Evolutionary conservation across 2,888 invertebrate genomes (phyloP).

Genomic region (Dryocosmus kuriphilus): DNA sequence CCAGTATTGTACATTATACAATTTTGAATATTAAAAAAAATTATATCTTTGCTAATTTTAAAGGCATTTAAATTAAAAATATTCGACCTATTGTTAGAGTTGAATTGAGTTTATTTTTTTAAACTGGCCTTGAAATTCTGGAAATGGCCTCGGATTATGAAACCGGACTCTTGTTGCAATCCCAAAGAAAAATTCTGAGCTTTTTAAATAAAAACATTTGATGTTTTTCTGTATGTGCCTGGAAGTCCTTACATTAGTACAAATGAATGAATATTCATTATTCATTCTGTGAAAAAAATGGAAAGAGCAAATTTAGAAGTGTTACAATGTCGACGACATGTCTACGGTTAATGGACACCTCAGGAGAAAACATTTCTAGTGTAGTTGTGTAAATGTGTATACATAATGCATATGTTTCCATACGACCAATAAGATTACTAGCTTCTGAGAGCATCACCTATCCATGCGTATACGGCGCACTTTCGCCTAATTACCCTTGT

Average conservation of each 20-base stretch:
- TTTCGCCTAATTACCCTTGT: conserved; percentile 57
- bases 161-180: too few species aligned
- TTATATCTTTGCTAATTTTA: too few species aligned
- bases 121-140: too few species aligned
- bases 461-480: conserved; percentile 56
- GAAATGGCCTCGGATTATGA: too few species aligned
- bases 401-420: conserved; percentile 17
- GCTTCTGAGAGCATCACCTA: conserved; percentile 48
- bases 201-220: too few species aligned
- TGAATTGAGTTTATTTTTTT: too few species aligned
- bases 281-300: background rate
- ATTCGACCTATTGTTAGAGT: too few species aligned
- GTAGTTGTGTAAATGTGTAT: conserved; percentile 12
- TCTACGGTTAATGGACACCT: conserved; percentile 23
- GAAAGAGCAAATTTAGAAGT: conserved; percentile 19
- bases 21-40: too few species aligned
- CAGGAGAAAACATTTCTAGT: conserved; percentile 27
- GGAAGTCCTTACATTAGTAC: background rate
- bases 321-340: conserved; percentile 21
- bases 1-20: too few species aligned
- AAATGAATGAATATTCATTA: conserved; percentile 14
- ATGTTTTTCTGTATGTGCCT: too few species aligned
- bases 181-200: too few species aligned
- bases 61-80: too few species aligned
- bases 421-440: conserved; percentile 23